These are phyloP conservation scores for Syrmaticus mikado DNA, from an alignment of 2,113 vertebrate species.

Conservation along the genomic window DNA sequence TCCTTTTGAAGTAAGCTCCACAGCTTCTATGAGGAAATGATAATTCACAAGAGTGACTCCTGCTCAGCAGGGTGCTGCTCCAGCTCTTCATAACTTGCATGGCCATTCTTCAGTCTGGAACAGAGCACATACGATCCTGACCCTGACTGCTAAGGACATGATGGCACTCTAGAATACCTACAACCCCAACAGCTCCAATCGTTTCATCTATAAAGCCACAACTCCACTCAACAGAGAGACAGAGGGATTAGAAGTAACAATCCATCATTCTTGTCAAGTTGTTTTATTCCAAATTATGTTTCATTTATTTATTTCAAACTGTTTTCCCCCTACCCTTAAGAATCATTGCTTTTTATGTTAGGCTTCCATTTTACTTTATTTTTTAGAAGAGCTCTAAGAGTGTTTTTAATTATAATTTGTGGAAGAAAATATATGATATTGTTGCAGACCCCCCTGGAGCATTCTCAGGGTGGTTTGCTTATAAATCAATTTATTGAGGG, in stretches of 20 bases:
- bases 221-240: background rate
- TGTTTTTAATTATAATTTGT: slow-evolving; percentile 60
- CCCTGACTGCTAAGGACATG: background rate
- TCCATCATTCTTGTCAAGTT: background rate
- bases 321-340: background rate
- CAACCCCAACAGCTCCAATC: background rate
- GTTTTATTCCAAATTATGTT: background rate
- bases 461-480: slow-evolving; percentile 55
- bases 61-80: background rate
- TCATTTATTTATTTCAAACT: slow-evolving; percentile 16
- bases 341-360: background rate
- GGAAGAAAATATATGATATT: slow-evolving; percentile 54
- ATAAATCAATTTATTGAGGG: slow-evolving; percentile 69
- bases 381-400: background rate
- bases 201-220: background rate
- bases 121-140: background rate
- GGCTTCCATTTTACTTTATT: background rate
- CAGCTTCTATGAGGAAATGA: background rate
- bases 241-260: background rate
- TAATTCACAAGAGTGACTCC: background rate
- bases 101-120: background rate
- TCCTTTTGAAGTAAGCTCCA: background rate
- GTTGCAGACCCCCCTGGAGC: slow-evolving; percentile 61
- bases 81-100: background rate
- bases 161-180: background rate